Evolutionary conservation across 2,797 vertebrate species (phyloP).

Genomic region (Lacerta agilis): DNA sequence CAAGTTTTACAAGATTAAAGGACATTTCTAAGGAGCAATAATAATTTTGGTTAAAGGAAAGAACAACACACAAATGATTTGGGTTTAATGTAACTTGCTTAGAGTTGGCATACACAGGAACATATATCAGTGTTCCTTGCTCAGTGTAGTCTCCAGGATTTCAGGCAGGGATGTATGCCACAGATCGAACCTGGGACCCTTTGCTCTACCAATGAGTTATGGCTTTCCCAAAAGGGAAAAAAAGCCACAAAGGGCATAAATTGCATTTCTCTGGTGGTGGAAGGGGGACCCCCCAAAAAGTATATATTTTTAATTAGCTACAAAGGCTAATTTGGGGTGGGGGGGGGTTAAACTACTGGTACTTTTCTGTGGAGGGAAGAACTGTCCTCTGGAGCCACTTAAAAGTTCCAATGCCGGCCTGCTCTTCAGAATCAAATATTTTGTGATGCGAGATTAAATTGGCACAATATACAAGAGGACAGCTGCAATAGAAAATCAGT

Average conservation of each 20-base stretch:
- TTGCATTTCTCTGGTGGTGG: neutral
- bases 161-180: too few relatives aligned
- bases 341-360: neutral
- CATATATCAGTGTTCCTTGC: too few relatives aligned
- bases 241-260: neutral
- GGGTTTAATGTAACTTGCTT: too few relatives aligned
- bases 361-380: neutral
- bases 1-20: neutral
- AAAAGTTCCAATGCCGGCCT: neutral
- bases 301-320: neutral
- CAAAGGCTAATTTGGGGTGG: neutral
- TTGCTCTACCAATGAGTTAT: too few relatives aligned
- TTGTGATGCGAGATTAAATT: too few relatives aligned
- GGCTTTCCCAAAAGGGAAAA: too few relatives aligned
- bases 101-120: too few relatives aligned
- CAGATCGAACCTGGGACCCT: too few relatives aligned
- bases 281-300: neutral
- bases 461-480: too few relatives aligned
- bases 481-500: too few relatives aligned
- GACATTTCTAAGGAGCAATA: neutral
- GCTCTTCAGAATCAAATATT: neutral
- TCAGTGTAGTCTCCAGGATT: too few relatives aligned
- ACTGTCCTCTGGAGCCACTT: neutral
- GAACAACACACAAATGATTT: too few relatives aligned
- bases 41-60: neutral